Conservation (phyloP, 1,140 invertebrate genomes). For the Drosophila nikananu region DNA sequence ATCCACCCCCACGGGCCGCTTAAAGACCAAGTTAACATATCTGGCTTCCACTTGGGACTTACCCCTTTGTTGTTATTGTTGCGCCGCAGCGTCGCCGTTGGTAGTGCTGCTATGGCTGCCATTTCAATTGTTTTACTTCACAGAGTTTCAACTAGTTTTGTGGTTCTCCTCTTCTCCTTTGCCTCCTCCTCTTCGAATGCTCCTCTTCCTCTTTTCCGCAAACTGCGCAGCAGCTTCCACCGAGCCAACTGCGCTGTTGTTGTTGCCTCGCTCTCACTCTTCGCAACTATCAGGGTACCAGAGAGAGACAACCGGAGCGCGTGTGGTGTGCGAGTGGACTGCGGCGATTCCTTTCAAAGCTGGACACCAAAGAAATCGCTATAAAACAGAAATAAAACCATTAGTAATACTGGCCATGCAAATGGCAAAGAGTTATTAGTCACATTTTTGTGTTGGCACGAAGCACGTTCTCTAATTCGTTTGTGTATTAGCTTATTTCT, state of each 20-base stretch:
- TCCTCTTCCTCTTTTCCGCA: conserved; percentile 10
- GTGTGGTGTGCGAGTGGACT: not conserved
- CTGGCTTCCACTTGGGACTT: conserved; percentile 50
- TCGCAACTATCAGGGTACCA: conserved; percentile 1
- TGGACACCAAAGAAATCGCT: conserved; percentile 30
- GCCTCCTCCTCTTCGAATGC: conserved; percentile 12
- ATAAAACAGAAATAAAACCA: conserved; percentile 40
- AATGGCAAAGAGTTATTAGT: conserved; percentile 45
- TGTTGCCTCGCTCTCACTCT: conserved; percentile 18
- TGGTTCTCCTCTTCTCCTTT: conserved; percentile 15
- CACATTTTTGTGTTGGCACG: conserved; percentile 37
- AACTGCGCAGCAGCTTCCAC: conserved; percentile 68
- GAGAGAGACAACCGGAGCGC: conserved; percentile 7
- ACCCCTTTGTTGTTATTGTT: conserved; percentile 68
- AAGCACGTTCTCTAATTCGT: conserved; percentile 48
- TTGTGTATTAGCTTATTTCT: conserved; percentile 31
- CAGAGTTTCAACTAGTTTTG: conserved; percentile 43
- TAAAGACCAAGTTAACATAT: conserved; percentile 72
- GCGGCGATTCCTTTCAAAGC: conserved; percentile 55
- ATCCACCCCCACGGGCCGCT: conserved; percentile 56
- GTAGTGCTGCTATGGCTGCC: conserved; percentile 60
- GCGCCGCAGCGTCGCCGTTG: conserved; percentile 34
- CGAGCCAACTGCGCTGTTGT: conserved; percentile 67
- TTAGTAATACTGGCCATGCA: conserved; percentile 31
- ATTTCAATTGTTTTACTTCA: conserved; percentile 24